Evolutionary conservation across 2,888 invertebrate genomes (phyloP).

Genomic region (Himalopsyche tibetana): DNA sequence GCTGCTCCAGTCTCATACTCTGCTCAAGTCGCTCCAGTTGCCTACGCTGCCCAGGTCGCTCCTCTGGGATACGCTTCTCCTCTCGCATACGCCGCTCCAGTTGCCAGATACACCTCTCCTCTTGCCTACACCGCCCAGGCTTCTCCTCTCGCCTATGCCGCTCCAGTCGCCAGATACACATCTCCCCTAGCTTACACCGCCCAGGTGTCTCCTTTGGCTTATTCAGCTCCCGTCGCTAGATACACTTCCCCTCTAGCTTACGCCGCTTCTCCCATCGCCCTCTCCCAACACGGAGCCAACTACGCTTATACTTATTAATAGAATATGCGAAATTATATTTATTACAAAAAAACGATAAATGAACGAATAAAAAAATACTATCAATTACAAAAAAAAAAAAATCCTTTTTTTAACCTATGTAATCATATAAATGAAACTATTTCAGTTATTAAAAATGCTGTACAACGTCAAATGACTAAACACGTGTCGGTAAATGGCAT

Average conservation of each 20-base stretch:
- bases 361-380: too few relatives aligned
- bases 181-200: slow-evolving; percentile 67
- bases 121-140: slow-evolving; percentile 68
- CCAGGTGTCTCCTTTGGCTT: slow-evolving; percentile 65
- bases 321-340: neutral
- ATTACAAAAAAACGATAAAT: too few relatives aligned
- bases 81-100: slow-evolving; percentile 61
- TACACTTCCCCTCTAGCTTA: slow-evolving; percentile 66
- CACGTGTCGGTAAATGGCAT: too few relatives aligned
- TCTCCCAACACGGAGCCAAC: slow-evolving; percentile 33
- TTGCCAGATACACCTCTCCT: slow-evolving; percentile 45
- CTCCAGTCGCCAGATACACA: slow-evolving; percentile 66
- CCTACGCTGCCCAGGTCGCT: neutral
- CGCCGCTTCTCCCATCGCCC: slow-evolving; percentile 46
- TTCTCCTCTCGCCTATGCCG: slow-evolving; percentile 67
- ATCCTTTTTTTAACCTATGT: too few relatives aligned
- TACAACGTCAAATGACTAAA: too few relatives aligned
- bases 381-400: too few relatives aligned
- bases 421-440: too few relatives aligned
- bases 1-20: slow-evolving; percentile 67
- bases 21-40: slow-evolving; percentile 67
- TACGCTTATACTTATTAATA: slow-evolving; percentile 58
- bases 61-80: slow-evolving; percentile 39
- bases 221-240: slow-evolving; percentile 47
- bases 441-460: too few relatives aligned